Base-by-base conservation (phyloP, 37 sponge, comb jelly and placozoan species). In the Lycopodina hypogea region DNA sequence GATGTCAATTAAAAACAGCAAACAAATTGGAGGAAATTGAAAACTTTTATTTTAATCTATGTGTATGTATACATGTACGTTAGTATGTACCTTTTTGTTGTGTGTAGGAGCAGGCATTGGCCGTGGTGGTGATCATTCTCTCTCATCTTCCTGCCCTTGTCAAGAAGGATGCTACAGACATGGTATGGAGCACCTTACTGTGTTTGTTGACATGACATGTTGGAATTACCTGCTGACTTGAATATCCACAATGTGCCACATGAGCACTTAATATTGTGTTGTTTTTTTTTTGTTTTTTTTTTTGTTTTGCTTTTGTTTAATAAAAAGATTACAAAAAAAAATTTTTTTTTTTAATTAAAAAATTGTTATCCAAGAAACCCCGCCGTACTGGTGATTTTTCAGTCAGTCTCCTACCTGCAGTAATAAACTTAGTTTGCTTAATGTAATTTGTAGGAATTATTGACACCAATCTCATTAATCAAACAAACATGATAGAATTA, bases 131-230 rank as follows among this genome's bases (percentile, higher is more conserved):
- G n/a, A 51, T 57, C 22, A 28, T 86, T 3, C 26, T 76, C 6
- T 35, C 41, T 35, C 75, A 87, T 41, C 19, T 87, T 3, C 32
- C 65, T 2, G 12, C 55, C 28, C 55, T 87, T 30, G 35, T 87
- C 18, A 81, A 68, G 36, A 81, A 59, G 62, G 88, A 87, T 38
- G 32, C 70, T 0, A 75, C 35, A 39, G 88, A 87, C 57, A 69
- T 81, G 71, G 88, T 81, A 28, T 39, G 67, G 4, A 29, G 41
- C 14, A 50, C 36, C 8, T n/a, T 8, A 14, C 35, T 50, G 30
- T 26, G 28, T 72, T 26, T 48, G 29, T 62, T 15, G 11, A 23
- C 9, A n/a, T n/a, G 19, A 11, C 64, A 26, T 9, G 23, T 15
- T 23, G 29, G 29, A 8, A 23, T 62, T 62, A 26, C 11, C 29